Evolutionary conservation across 2,113 vertebrate genomes (phyloP).

Genomic region (Megaleporinus macrocephalus): DNA sequence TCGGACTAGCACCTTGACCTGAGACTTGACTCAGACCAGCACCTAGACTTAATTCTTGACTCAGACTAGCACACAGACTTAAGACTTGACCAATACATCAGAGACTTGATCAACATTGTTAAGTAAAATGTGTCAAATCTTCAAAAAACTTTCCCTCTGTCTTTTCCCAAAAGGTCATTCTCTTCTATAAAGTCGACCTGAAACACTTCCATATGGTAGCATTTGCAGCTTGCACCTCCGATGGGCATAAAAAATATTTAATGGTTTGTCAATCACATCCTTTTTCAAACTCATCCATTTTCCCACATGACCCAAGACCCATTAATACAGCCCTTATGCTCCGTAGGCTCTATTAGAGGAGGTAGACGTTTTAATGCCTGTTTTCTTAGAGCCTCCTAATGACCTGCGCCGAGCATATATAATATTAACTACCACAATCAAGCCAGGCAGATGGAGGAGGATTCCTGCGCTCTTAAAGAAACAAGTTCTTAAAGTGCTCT

Average conservation of each 20-base stretch:
- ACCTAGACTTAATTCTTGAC: too few species aligned
- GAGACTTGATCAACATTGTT: too few species aligned
- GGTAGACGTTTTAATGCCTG: not conserved
- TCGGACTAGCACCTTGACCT: too few species aligned
- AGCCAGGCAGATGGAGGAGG: not conserved
- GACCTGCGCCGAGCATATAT: not conserved
- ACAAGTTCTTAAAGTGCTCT: not conserved
- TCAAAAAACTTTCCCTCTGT: too few species aligned
- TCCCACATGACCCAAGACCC: not conserved
- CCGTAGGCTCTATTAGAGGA: not conserved
- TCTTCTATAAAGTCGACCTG: too few species aligned
- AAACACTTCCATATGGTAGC: not conserved
- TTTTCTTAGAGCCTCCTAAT: not conserved
- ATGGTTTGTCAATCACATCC: not conserved
- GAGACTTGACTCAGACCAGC: too few species aligned
- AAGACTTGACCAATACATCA: too few species aligned
- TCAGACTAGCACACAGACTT: too few species aligned
- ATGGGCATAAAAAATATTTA: not conserved
- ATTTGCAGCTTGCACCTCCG: not conserved
- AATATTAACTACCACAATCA: slow-evolving; percentile 3
- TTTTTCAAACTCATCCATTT: not conserved
- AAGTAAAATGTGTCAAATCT: too few species aligned
- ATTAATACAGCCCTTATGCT: not conserved
- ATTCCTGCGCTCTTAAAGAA: not conserved
- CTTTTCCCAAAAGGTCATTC: too few species aligned